Evolutionary conservation across 1,140 invertebrate species (phyloP), one percentile per base, ranked within the genome.

Genomic region (Habropoda laboriosa): DNA sequence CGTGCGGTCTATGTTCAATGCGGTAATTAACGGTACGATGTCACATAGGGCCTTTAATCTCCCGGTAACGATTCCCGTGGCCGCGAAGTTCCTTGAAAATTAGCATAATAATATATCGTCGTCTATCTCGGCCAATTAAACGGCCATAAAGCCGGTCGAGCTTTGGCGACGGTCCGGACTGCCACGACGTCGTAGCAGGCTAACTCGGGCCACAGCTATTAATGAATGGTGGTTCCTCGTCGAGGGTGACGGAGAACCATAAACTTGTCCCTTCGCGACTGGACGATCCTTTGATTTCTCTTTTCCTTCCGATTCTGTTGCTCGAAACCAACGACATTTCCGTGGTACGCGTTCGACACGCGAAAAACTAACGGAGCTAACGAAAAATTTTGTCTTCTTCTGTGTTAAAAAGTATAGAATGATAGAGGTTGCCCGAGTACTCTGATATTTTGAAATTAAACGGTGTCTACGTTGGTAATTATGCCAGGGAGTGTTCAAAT

Each of bases 101-200:
- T 90, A 90, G 83, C 89, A 88, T 89, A 89, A 90, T 87, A 89
- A 87, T 90, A 82, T 87, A 86, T 83, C 77, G 84, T 87, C 86
- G 89, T 83, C 85, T 87, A 86, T 89, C 85, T 86, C 86, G 85
- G 79, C 85, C 89, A 90, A 90, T 90, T 89, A 90, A 90, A 90
- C 60, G 85, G 87, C 81, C 87, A 90, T 90, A 90, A 90, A 89
- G 78, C 85, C 80, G 81, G 84, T 61, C 42, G 72, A 88, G 86
- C 74, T 87, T 89, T 83, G 81, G 76, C 83, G 87, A 86, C 84
- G 83, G 85, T 71, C 81, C 75, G 74, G 42, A 32, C 63, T 78
- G 53, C 72, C 68, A 64, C 77, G 73, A 66, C 74, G 78, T 88
- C 87, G 85, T 82, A 82, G 79, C 82, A 86, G 80, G 81, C 87